phyloP scores from a whole-genome alignment of 2,113 vertebrate species.

The Poicephalus meyeri region DNA sequence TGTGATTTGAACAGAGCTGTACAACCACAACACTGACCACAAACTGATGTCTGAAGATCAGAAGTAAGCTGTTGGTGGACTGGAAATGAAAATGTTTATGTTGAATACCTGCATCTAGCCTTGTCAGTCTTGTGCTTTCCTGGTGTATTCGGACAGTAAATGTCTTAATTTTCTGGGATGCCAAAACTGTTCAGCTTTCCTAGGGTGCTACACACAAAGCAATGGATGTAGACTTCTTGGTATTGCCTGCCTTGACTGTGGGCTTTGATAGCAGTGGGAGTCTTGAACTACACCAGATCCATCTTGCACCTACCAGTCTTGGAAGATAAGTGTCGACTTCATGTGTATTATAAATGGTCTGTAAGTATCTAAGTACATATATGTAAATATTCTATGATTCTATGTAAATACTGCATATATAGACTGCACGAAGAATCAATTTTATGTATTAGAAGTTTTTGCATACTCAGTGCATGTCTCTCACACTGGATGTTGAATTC shows the following conservation, averaged over 20 bases:
- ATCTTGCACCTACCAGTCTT: conserved; percentile 85
- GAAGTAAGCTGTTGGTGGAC: not conserved
- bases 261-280: conserved; percentile 84
- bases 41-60: not conserved
- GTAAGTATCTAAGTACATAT: not conserved
- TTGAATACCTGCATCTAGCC: not conserved
- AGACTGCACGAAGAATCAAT: not conserved
- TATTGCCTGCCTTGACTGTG: conserved; percentile 83
- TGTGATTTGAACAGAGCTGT: not conserved
- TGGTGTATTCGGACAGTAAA: not conserved
- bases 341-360: not conserved
- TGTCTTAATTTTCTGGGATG: not conserved
- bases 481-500: not conserved
- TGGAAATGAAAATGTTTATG: not conserved
- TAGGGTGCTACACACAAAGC: conserved; percentile 73
- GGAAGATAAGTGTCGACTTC: conserved; percentile 76
- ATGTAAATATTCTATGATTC: too few species aligned
- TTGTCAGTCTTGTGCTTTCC: not conserved
- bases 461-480: not conserved
- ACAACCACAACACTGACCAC: not conserved
- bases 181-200: not conserved
- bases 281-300: conserved; percentile 85
- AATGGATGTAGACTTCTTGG: conserved; percentile 84
- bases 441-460: not conserved
- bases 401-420: not conserved